Evolutionary conservation across 2,113 vertebrate genomes (phyloP), one percentile per base, ranked within the genome.

Genomic region (Actenoides hombroni): DNA sequence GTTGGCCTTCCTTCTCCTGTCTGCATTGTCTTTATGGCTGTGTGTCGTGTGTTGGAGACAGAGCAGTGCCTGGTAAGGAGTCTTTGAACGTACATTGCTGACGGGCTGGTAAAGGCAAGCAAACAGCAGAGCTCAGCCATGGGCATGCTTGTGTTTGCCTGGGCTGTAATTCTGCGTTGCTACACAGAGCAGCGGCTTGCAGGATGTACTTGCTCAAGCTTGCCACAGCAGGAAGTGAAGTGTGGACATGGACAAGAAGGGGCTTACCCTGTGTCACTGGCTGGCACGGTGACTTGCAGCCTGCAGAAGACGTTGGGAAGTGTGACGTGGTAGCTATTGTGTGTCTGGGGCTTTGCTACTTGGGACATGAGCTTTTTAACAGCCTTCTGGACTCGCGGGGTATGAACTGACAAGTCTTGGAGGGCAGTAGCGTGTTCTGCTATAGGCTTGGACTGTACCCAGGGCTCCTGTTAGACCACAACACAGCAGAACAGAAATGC

Each of bases 51-150:
- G 29, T 69, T 67, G 26, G 82, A 59, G 29, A 26, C 25, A 16
- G 61, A 57, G 53, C 29, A 20, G 37, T 28, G 68, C 49, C 76
- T 51, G 13, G 11, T 29, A 49, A 46, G 53, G 25, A 25, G 37
- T 33, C 16, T 44, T 49, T 31, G 49, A 17, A 10, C 21, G 5
- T 23, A 21, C 11, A 2, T 33, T 46, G 59, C 53, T 74, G 25
- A 10, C 14, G 5, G 51, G 16, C 60, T 74, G 67, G 20, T 64
- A 26, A 57, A 63, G 68, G 37, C 13, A 57, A 69, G 42, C 42
- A n/a, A 23, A 46, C 67, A 68, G 40, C 4, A 0, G n/a, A 33
- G 35, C 74, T 56, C 0, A 1, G 31, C 73, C 3, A 2, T 24
- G 46, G 10, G 10, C 21, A 44, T 0, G 0, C 49, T 71, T 49